These are phyloP conservation scores for Sericinus montela DNA, from an alignment of 2,888 invertebrate species.

Conservation along the genomic window DNA sequence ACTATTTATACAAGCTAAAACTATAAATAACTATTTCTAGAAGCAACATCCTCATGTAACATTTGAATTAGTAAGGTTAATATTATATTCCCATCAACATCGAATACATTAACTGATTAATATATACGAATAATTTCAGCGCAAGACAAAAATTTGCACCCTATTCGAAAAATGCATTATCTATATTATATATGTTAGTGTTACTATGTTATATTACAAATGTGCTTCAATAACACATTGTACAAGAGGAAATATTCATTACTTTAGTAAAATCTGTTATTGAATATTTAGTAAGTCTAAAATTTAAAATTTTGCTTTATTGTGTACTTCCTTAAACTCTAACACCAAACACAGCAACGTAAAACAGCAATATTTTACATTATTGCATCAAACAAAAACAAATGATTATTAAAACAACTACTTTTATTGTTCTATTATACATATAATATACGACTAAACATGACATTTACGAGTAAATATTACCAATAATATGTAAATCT, in stretches of 20 bases:
- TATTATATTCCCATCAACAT: not conserved
- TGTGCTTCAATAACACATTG: not conserved
- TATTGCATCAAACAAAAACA: constrained; percentile 39
- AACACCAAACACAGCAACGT: constrained; percentile 72
- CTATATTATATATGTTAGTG: not conserved
- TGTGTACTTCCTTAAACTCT: constrained; percentile 36
- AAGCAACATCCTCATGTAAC: constrained; percentile 7
- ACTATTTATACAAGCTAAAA: constrained; percentile 42
- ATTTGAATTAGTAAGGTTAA: not conserved
- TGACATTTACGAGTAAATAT: constrained; percentile 30
- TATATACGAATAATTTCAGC: constrained; percentile 4
- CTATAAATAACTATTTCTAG: constrained; percentile 30
- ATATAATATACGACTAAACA: constrained; percentile 26
- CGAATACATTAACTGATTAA: not conserved
- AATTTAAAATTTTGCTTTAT: constrained; percentile 29
- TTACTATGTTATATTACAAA: not conserved
- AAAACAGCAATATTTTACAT: constrained; percentile 58
- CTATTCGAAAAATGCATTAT: too few relatives aligned
- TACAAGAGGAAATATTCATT: constrained; percentile 1
- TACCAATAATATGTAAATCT: constrained; percentile 45
- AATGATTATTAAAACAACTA: constrained; percentile 27
- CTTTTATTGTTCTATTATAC: constrained; percentile 26
- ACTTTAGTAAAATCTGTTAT: constrained; percentile 46
- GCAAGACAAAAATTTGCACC: constrained; percentile 19
- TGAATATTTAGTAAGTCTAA: too few relatives aligned